phyloP scores from a whole-genome alignment of 2,888 invertebrate genomes.

The Cryptus viduatorius region DNA sequence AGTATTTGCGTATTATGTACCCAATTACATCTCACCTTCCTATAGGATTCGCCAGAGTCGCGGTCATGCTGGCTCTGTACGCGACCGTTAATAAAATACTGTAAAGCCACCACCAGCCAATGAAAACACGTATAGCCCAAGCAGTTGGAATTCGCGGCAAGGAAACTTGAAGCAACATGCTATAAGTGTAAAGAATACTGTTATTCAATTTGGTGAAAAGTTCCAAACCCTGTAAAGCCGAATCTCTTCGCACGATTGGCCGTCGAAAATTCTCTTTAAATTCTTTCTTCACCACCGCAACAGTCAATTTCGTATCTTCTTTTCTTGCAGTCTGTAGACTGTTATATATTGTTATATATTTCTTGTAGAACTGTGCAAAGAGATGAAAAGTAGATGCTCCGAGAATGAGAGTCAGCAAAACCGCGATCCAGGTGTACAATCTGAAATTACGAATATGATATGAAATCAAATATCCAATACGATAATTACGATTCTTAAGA shows the following conservation, averaged over 20 bases:
- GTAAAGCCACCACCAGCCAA: slow-evolving; percentile 96
- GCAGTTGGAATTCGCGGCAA: slow-evolving; percentile 91
- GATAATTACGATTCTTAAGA: background rate
- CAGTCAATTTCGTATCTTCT: background rate
- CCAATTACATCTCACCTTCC: slow-evolving; percentile 86
- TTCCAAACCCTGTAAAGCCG: slow-evolving; percentile 86
- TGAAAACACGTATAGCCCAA: slow-evolving; percentile 92
- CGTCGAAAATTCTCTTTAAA: background rate
- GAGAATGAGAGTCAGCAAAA: slow-evolving; percentile 89
- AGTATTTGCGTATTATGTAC: background rate
- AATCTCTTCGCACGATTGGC: slow-evolving; percentile 5
- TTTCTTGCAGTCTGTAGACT: slow-evolving; percentile 54
- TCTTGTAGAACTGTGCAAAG: slow-evolving; percentile 88
- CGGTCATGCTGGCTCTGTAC: slow-evolving; percentile 94
- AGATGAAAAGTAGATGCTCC: slow-evolving; percentile 89
- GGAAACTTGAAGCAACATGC: slow-evolving; percentile 93
- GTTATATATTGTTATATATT: slow-evolving; percentile 69
- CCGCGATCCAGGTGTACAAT: slow-evolving; percentile 91
- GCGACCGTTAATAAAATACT: slow-evolving; percentile 92
- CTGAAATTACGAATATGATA: slow-evolving; percentile 82
- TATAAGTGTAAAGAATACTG: slow-evolving; percentile 92
- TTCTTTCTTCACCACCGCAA: background rate
- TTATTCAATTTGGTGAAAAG: slow-evolving; percentile 91
- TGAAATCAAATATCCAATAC: background rate
- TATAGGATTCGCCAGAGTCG: slow-evolving; percentile 92